phyloP scores from a whole-genome alignment of 2,888 invertebrate species.

The Drosophila yooni region DNA sequence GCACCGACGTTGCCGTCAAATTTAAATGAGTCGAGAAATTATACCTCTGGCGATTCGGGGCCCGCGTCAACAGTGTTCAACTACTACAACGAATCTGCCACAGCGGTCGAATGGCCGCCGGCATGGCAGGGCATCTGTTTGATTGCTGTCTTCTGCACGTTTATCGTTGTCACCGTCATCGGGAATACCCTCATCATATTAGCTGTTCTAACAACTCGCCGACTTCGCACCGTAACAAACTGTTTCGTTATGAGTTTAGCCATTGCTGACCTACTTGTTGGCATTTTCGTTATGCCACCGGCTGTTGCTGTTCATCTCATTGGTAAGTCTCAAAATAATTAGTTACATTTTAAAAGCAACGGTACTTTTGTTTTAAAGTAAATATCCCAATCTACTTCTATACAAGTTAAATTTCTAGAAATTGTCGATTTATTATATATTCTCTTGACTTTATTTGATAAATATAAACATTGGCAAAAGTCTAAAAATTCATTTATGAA shows the following conservation, averaged over 20 bases:
- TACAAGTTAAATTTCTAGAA: neutral
- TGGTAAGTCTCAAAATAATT: constrained; percentile 86
- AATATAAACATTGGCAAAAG: neutral
- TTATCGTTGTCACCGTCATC: constrained; percentile 90
- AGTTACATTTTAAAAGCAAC: neutral
- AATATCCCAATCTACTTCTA: neutral
- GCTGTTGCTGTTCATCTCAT: constrained; percentile 93
- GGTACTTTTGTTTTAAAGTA: neutral
- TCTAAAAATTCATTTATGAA: neutral
- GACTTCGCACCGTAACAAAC: constrained; percentile 96
- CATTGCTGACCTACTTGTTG: constrained; percentile 96
- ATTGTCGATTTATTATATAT: neutral
- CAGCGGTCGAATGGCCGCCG: constrained; percentile 73
- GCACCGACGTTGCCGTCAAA: constrained; percentile 31
- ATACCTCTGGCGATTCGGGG: constrained; percentile 24
- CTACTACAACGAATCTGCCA: constrained; percentile 73
- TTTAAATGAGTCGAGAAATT: constrained; percentile 41
- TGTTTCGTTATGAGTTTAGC: constrained; percentile 98
- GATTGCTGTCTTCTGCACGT: constrained; percentile 88
- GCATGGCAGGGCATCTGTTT: constrained; percentile 87
- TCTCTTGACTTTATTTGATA: neutral
- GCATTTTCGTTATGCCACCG: constrained; percentile 97
- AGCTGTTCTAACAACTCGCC: constrained; percentile 93
- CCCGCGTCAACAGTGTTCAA: constrained; percentile 56
- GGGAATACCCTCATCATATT: constrained; percentile 96